Evolutionary conservation across 2,797 vertebrate species (phyloP), one percentile per base, ranked within the genome.

Genomic region (Aulostomus chinensis): DNA sequence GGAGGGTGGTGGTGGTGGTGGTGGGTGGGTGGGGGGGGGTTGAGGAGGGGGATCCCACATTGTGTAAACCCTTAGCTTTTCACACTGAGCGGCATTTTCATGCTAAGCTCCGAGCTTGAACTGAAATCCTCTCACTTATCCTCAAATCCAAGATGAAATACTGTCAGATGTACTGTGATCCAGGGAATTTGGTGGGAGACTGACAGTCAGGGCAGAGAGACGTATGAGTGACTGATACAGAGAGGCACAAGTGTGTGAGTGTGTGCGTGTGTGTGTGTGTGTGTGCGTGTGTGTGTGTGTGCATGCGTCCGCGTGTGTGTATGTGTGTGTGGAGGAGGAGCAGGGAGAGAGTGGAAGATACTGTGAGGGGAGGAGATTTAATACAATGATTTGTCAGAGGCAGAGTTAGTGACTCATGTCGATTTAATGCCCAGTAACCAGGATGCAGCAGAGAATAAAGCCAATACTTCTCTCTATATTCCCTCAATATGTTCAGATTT

Each of bases 111-210:
- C 2, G 56, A 86, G 81, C 82, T 86, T 85, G 78, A 85, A 75
- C 72, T 42, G 68, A 86, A 90, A 91, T 89, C 89, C 88, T 80
- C 70, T 68, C 79, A 64, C 85, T 90, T 88, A 90, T 88, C 89
- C 80, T 69, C 78, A 89, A 88, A 91, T 90, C 89, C 88, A 46
- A 88, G 86, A 88, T 84, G 87, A 91, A 91, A 88, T 84, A 88
- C 84, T 89, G 85, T 91, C 85, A 88, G 86, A 89, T 90, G 84
- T 86, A 81, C 57, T 82, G 78, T 84, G 88, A 90, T 88, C 88
- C 75, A 33, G 58, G 74, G 75, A 72, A 62, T 84, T 77, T 68
- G 68, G 61, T 61, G 42, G 38, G 29, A 75, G 73, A 80, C 69
- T 70, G 87, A 80, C 79, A 66, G 70, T 30, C 55, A 41, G 47